Base-by-base conservation (phyloP, 2,113 vertebrate genomes). In the Amia ocellicauda region DNA sequence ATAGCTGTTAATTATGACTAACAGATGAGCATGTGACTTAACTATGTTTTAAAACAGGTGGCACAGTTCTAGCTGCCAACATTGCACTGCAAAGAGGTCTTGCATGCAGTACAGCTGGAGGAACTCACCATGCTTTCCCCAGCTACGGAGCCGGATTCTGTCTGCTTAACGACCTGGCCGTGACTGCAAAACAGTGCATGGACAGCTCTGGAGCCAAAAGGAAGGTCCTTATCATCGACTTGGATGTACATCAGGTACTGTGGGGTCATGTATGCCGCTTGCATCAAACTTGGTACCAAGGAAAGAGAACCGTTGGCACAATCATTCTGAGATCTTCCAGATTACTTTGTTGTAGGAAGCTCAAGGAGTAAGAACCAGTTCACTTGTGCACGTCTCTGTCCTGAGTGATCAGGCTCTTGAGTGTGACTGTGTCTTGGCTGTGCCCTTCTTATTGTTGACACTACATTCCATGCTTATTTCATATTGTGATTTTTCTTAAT, bases 241-340 rank as follows among this genome's bases (percentile, higher is more conserved):
- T 86, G 17, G 83, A 86, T 27, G 81, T 83, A 62, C 81, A 83
- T 74, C 78, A 85, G 81, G 85, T 84, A 58, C 20, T 3, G 17
- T 47, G 3, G 5, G 2, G 31, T 13, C 40, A n/a, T 19, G 5
- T 29, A 24, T 22, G 11, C 22, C 5, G 14, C 23, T 41, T 23
- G 17, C n/a, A n/a, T n/a, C n/a, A n/a, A n/a, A n/a, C n/a, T n/a
- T n/a, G n/a, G n/a, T n/a, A n/a, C n/a, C n/a, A n/a, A n/a, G n/a
- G n/a, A n/a, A n/a, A n/a, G n/a, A n/a, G n/a, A n/a, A n/a, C n/a
- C n/a, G n/a, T n/a, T n/a, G n/a, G n/a, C n/a, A n/a, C n/a, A n/a
- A n/a, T n/a, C n/a, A n/a, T n/a, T n/a, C n/a, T n/a, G n/a, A n/a
- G n/a, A n/a, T n/a, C n/a, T n/a, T n/a, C n/a, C n/a, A n/a, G n/a